Percentiles rank a stretch among this genome's conserved stretches.
Conservation (phyloP, 2,113 vertebrate species). For the Phaethon lepturus region DNA sequence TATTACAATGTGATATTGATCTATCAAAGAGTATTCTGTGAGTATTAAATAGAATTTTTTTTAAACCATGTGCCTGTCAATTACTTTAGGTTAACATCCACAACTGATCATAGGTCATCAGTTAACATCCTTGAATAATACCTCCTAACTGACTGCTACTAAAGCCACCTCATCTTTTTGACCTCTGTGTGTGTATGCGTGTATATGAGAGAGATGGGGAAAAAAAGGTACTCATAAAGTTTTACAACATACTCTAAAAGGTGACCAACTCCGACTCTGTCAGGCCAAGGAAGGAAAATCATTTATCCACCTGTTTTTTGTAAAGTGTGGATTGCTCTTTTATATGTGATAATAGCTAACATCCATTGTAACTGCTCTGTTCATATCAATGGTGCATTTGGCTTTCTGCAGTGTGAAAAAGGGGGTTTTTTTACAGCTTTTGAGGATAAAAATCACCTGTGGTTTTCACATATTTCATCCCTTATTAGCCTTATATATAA, state of each 20-base stretch:
- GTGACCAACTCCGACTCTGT: background rate
- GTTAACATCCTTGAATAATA: background rate
- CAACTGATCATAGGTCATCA: background rate
- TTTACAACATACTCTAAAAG: background rate
- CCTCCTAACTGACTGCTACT: background rate
- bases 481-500: background rate
- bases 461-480: slow-evolving; percentile 1
- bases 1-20: background rate
- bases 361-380: background rate
- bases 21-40: background rate
- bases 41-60: background rate
- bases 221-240: background rate
- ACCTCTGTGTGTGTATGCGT: background rate
- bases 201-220: background rate
- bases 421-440: background rate
- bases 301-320: background rate
- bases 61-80: background rate
- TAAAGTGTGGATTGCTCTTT: background rate
- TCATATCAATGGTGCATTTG: background rate
- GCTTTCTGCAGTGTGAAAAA: background rate
- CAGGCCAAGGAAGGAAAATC: background rate
- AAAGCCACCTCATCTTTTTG: background rate
- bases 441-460: background rate
- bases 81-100: background rate
- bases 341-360: background rate